Conservation (phyloP, 2,113 vertebrate species). For the Ginglymostoma cirratum region DNA sequence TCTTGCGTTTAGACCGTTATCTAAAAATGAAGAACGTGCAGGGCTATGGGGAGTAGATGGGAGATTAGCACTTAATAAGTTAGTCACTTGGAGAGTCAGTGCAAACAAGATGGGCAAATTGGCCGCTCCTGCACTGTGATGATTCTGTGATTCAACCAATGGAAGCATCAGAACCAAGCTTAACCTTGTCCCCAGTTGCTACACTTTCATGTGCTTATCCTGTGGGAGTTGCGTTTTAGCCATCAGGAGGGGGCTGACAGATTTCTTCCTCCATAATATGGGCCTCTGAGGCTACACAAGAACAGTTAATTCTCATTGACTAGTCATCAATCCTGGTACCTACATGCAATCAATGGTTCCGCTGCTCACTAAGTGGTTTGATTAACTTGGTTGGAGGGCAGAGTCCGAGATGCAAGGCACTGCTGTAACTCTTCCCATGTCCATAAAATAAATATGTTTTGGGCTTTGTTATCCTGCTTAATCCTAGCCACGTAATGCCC, state of each 20-base stretch:
- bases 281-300: background rate
- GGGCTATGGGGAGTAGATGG: too few relatives aligned
- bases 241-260: background rate
- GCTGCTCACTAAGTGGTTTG: background rate
- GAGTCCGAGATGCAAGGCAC: background rate
- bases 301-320: background rate
- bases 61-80: too few relatives aligned
- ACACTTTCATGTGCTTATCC: background rate
- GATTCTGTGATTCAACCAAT: background rate
- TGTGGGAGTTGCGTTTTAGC: background rate
- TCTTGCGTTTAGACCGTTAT: too few relatives aligned
- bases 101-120: too few relatives aligned
- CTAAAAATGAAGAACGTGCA: too few relatives aligned
- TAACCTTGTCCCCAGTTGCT: background rate
- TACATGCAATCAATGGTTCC: background rate
- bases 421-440: background rate
- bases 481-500: background rate
- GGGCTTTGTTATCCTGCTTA: background rate
- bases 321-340: background rate
- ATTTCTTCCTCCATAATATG: background rate
- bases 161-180: background rate
- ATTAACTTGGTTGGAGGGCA: background rate
- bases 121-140: too few relatives aligned
- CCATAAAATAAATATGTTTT: background rate
- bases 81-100: too few relatives aligned